phyloP scores from a whole-genome alignment of 2,797 vertebrate genomes.

The Melanitta fusca region DNA sequence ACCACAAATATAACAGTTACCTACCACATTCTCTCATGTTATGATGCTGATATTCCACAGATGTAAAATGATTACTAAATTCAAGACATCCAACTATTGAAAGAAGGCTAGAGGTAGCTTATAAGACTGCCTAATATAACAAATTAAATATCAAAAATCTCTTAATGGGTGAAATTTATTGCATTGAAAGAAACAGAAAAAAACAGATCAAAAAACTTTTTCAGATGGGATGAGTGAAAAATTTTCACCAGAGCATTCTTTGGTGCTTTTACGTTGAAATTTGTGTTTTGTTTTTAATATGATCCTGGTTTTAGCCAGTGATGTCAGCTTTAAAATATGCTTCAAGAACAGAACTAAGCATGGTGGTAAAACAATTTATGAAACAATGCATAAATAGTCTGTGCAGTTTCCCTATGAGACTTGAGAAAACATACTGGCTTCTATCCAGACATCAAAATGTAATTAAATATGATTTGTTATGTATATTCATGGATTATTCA shows the following conservation, averaged over 20 bases:
- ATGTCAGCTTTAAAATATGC: slow-evolving; percentile 36
- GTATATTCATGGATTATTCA: slow-evolving; percentile 62
- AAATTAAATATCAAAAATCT: background rate
- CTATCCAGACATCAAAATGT: slow-evolving; percentile 60
- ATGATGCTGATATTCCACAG: background rate
- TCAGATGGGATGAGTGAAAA: background rate
- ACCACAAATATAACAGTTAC: background rate
- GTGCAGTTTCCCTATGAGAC: slow-evolving; percentile 36
- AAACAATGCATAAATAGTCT: slow-evolving; percentile 58
- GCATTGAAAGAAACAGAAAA: background rate
- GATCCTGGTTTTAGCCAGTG: background rate
- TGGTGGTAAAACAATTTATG: slow-evolving; percentile 58
- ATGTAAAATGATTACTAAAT: background rate
- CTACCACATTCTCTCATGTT: background rate
- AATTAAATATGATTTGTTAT: slow-evolving; percentile 69
- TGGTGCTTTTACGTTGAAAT: background rate
- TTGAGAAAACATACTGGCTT: slow-evolving; percentile 47
- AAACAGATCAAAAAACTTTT: background rate
- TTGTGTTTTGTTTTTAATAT: background rate
- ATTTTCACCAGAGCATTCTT: background rate
- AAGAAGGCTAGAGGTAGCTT: background rate
- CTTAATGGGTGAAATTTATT: background rate
- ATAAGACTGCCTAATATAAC: background rate
- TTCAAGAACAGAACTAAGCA: slow-evolving; percentile 29
- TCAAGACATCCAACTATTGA: background rate